Evolutionary conservation across 1,140 invertebrate species (phyloP).

Genomic region (Papilio dardanus): DNA sequence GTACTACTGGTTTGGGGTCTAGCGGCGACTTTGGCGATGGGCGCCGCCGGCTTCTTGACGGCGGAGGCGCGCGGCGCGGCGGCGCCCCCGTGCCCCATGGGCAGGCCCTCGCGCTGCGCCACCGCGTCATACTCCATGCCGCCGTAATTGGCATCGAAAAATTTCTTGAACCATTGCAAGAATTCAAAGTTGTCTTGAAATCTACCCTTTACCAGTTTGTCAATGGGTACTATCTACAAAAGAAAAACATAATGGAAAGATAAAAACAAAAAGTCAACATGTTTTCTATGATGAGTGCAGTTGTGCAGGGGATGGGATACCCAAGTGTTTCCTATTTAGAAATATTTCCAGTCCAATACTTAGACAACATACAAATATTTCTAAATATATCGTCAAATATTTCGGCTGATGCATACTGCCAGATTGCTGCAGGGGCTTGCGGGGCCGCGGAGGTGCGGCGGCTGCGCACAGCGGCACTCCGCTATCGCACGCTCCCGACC

Average conservation of each 20-base stretch:
- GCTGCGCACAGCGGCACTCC: conserved; percentile 72
- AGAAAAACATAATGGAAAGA: conserved; percentile 78
- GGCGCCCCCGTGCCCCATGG: conserved; percentile 88
- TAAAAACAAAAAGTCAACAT: conserved; percentile 65
- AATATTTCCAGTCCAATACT: conserved; percentile 33
- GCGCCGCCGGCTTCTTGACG: conserved; percentile 73
- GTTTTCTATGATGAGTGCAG: conserved; percentile 36
- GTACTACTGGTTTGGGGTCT: conserved; percentile 84
- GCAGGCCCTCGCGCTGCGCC: conserved; percentile 91
- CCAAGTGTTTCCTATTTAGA: conserved; percentile 38
- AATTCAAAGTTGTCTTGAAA: conserved; percentile 99
- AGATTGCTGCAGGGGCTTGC: conserved; percentile 62
- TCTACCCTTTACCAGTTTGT: conserved; percentile 95
- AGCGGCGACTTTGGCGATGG: conserved; percentile 81
- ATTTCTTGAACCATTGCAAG: conserved; percentile 99
- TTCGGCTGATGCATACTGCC: conserved; percentile 73
- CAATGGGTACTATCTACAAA: conserved; percentile 93
- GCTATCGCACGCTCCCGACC: conserved; percentile 71
- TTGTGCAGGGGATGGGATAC: conserved; percentile 34
- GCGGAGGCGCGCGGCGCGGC: conserved; percentile 83
- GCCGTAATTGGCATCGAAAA: conserved; percentile 99
- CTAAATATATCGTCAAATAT: conserved; percentile 44
- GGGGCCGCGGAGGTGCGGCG: conserved; percentile 51
- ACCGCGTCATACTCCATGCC: conserved; percentile 96
- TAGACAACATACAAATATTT: conserved; percentile 34